Evolutionary conservation across 2,797 vertebrate species (phyloP).

Genomic region (Myotis vivesi): DNA sequence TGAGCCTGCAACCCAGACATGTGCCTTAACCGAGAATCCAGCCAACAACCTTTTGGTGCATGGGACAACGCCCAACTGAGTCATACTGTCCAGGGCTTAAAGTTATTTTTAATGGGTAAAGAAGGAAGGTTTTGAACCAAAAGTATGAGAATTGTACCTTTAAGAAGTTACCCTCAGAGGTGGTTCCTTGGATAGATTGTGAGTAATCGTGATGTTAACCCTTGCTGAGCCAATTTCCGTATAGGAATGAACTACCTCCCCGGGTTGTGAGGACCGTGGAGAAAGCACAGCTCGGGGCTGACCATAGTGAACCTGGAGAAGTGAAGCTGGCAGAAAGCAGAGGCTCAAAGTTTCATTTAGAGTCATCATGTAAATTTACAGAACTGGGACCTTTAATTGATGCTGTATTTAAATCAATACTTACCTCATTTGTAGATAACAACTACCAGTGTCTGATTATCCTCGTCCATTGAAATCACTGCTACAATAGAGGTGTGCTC

Average conservation of each 20-base stretch:
- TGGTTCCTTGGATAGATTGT: not conserved
- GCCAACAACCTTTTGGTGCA: too few relatives aligned
- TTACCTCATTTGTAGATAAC: not conserved
- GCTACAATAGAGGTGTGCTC: not conserved
- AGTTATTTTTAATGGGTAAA: not conserved
- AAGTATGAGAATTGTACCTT: not conserved
- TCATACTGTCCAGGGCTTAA: too few relatives aligned
- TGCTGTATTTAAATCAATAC: not conserved
- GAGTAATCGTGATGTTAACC: not conserved
- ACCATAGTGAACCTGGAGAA: not conserved
- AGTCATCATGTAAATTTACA: not conserved
- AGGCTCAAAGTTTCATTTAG: not conserved
- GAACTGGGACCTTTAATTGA: not conserved
- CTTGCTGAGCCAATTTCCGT: not conserved
- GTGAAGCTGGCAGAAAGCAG: not conserved
- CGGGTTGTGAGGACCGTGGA: fast-evolving
- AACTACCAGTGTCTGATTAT: not conserved
- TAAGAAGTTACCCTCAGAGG: not conserved
- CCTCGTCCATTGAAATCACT: not conserved
- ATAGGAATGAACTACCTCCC: too few relatives aligned
- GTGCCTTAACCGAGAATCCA: too few relatives aligned
- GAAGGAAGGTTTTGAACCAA: not conserved
- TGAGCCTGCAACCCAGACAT: too few relatives aligned
- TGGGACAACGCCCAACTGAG: too few relatives aligned
- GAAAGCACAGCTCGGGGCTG: not conserved